Conservation (phyloP, 2,113 vertebrate genomes). For the Genyomyrus donnyi region DNA sequence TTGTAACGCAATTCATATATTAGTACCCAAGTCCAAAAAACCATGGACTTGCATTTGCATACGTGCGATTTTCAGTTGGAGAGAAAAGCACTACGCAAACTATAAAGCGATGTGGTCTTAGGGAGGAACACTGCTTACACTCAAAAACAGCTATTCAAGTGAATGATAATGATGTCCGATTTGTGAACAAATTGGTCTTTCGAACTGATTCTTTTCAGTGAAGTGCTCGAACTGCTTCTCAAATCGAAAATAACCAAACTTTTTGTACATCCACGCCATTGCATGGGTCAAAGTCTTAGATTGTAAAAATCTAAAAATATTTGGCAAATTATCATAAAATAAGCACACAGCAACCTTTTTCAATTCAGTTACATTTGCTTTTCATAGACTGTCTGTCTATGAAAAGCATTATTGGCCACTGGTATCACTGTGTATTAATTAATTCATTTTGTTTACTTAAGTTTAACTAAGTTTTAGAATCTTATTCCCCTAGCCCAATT, state of each 20-base stretch:
- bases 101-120: neutral
- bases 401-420: neutral
- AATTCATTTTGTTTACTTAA: neutral
- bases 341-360: neutral
- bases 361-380: neutral
- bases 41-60: neutral
- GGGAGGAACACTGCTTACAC: neutral
- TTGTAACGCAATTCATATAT: neutral
- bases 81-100: neutral
- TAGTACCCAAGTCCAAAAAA: neutral
- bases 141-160: neutral
- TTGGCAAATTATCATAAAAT: neutral
- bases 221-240: neutral
- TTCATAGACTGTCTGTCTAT: neutral
- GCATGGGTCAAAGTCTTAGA: neutral
- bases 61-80: neutral
- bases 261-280: neutral
- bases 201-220: neutral
- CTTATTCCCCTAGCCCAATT: neutral
- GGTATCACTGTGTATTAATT: neutral
- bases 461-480: neutral
- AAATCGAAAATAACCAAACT: neutral
- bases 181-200: neutral
- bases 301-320: neutral
- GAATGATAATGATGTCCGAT: neutral